Base-by-base conservation (phyloP, 2,113 vertebrate species). In the Rissa tridactyla region DNA sequence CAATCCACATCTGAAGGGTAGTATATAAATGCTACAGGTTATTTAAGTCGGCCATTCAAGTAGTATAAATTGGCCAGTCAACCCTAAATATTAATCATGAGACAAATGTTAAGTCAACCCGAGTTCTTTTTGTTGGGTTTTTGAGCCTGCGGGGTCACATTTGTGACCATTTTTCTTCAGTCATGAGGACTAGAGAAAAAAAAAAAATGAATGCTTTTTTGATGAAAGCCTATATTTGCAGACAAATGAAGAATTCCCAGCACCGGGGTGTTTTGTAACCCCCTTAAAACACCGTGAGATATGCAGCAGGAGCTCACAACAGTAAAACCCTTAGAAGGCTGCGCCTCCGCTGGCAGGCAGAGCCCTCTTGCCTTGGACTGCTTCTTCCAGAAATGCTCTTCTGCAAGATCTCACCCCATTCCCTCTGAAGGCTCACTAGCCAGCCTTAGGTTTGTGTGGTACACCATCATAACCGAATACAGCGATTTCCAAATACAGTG, bases 11-110 rank as follows among this genome's bases (percentile, higher is more conserved):
- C 81, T 92, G 83, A 95, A 84, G 38, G 32, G 72, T 68, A 84
- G 81, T 55, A 78, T 68, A 94, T 84, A 95, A 95, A 95, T 55
- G 65, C 76, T 84, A 92, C 73, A 84, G 80, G 77, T 96, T 95
- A 94, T 94, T 95, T 92, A 89, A 82, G 80, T 86, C 6, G 6
- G 65, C 78, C 81, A 82, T 96, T 91, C 91, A 92, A 95, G 80
- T 52, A 89, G 84, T 79, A 91, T 89, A 91, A 94, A 92, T 57
- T 89, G 89, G 51, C 7, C 7, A 94, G 70, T 79, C 73, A 91
- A 70, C n/a, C 78, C 52, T 44, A 52, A 20, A 20, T 82, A 96
- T 96, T 91, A 96, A 94, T 96, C 84, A 85, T 4, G n/a, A 92
- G 84, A 96, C 52, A 89, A 86, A 91, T 66, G 47, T 46, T 36